phyloP scores from a whole-genome alignment of 1,140 invertebrate species.

The Mylabris phalerata region DNA sequence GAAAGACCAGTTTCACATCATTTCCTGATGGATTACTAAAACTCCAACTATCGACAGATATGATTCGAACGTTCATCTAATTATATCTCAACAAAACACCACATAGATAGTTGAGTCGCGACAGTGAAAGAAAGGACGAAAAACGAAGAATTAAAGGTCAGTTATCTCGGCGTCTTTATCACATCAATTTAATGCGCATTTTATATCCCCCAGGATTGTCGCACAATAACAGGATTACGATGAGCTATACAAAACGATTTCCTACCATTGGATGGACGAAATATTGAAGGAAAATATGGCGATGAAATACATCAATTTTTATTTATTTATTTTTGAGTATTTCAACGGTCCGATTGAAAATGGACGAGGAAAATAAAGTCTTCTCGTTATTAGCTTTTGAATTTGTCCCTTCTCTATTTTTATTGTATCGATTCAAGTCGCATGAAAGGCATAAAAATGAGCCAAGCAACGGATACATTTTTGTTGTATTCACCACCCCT shows the following conservation, averaged over 20 bases:
- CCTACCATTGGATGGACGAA: constrained; percentile 3
- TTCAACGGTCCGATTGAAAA: background rate
- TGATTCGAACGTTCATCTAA: too few species aligned
- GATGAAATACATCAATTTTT: constrained; percentile 2
- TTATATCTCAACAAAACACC: too few species aligned
- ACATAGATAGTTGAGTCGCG: too few species aligned
- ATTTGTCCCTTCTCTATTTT: too few species aligned
- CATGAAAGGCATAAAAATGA: constrained; percentile 8
- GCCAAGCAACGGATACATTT: background rate
- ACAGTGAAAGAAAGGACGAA: too few species aligned
- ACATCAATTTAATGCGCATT: constrained; percentile 7
- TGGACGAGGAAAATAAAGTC: too few species aligned
- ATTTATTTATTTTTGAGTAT: constrained; percentile 1
- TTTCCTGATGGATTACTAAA: constrained; percentile 39
- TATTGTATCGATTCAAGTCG: constrained; percentile 2
- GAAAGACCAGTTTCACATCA: constrained; percentile 38
- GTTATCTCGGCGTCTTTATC: constrained; percentile 6
- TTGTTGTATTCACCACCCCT: background rate
- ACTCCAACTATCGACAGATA: background rate
- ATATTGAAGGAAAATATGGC: constrained; percentile 4
- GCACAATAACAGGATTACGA: constrained; percentile 7
- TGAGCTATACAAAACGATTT: constrained; percentile 1
- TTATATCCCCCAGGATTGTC: constrained; percentile 4
- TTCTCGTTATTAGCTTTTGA: too few species aligned
- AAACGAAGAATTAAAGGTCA: background rate